Base-by-base conservation (phyloP, 1,140 invertebrate species). In the Phymorhynchus buccinoides region DNA sequence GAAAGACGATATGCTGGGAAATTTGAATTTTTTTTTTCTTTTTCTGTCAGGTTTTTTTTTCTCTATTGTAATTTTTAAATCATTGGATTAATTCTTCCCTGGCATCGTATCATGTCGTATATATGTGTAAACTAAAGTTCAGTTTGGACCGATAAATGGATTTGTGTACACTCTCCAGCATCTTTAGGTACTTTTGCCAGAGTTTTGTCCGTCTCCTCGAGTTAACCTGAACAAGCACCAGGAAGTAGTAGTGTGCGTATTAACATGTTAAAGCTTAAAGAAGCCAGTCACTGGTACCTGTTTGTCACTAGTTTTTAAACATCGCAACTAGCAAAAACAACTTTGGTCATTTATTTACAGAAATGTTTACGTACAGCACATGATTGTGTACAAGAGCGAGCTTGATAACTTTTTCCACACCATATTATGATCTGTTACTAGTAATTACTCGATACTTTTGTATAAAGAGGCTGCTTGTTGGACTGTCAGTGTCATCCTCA, bases 61-160 rank as follows among this genome's bases (percentile, higher is more conserved):
- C 18, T 48, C 18, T 48, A 27, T 62, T 62, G 22, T 0, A 62
- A 62, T 27, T 62, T 62, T 12, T 62, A 62, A n/a, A 62, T 62
- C 56, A 62, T 62, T 62, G 56, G 56, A 62, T 9, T 27, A 62
- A 62, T n/a, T 62, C 56, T 62, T 62, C 56, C 56, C 56, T 62
- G 22, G 18, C 56, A 62, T 27, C n/a, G 22, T 27, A 22, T 62
- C 12, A 62, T 62, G 6, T 62, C 56, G n/a, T 62, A 16, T 62
- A 27, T 62, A 62, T 62, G 18, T 62, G 56, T 62, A 27, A 22
- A 22, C 7, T 62, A 62, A 62, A 62, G n/a, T 62, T 16, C n/a
- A 62, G 56, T 62, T 62, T 62, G 22, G 56, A 62, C 56, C n/a
- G 56, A 62, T n/a, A 52, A 62, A 62, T 62, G 56, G 56, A 27